Conservation (phyloP, 1,140 invertebrate genomes). For the Trachymyrmex cornetzi region DNA sequence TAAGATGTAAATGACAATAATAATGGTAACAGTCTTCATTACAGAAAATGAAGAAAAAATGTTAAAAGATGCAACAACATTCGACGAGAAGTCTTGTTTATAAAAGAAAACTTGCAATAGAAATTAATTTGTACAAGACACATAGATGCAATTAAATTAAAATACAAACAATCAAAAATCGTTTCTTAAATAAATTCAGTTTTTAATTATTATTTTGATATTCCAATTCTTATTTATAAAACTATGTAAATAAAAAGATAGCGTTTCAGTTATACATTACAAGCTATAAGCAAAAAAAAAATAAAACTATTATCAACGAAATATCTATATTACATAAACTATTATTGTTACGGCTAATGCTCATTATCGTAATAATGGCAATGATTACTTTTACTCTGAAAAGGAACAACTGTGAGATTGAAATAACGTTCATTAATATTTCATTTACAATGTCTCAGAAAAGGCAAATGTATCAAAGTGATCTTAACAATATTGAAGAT, state of each 20-base stretch:
- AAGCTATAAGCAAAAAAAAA: too few relatives aligned
- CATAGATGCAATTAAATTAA: not conserved
- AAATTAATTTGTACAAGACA: conserved; percentile 8
- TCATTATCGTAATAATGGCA: not conserved
- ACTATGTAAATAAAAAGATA: too few relatives aligned
- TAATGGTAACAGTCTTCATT: not conserved
- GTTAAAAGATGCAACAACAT: not conserved
- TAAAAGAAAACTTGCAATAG: too few relatives aligned
- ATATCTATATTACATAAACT: not conserved
- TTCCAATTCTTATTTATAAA: too few relatives aligned
- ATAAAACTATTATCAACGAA: too few relatives aligned
- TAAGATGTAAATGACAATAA: not conserved
- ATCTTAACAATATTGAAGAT: not conserved
- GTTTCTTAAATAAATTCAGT: not conserved
- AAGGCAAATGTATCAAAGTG: not conserved
- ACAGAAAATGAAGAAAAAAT: not conserved
- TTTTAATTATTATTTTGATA: too few relatives aligned
- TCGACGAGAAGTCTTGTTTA: not conserved
- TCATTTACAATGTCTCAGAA: not conserved
- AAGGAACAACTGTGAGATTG: not conserved
- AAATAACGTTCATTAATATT: not conserved
- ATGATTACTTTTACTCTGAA: not conserved
- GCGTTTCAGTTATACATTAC: too few relatives aligned
- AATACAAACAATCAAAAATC: not conserved
- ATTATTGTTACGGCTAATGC: not conserved